phyloP scores from a whole-genome alignment of 2,888 invertebrate genomes.

The Mythimna loreyi region DNA sequence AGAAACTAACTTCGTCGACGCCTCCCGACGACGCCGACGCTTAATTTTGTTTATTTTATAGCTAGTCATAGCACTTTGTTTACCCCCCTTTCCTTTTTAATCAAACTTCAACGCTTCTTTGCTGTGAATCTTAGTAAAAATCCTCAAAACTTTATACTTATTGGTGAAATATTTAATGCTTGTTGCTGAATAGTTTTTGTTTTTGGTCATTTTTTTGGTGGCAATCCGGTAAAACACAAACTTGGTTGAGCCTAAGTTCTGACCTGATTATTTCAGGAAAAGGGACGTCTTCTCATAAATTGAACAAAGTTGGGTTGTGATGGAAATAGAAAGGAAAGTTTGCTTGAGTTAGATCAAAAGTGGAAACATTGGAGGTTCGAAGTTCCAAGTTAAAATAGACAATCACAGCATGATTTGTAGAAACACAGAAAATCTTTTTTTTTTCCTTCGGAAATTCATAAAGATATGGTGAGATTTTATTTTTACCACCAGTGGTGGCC shows the following conservation, averaged over 20 bases:
- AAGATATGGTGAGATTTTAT: too few species aligned
- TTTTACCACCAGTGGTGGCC: too few species aligned
- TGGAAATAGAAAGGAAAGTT: background rate
- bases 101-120: constrained; percentile 34
- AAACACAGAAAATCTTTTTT: too few species aligned
- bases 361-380: background rate
- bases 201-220: background rate
- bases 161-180: constrained; percentile 44
- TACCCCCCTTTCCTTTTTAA: constrained; percentile 53
- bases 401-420: too few species aligned
- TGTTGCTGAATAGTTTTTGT: constrained; percentile 31
- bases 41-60: constrained; percentile 69
- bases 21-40: background rate
- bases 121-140: constrained; percentile 42
- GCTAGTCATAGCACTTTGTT: constrained; percentile 63
- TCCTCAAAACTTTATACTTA: constrained; percentile 26
- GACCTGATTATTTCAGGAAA: background rate
- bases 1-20: constrained; percentile 3
- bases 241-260: background rate
- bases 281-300: background rate
- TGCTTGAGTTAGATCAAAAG: background rate
- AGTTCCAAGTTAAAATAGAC: too few species aligned
- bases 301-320: background rate
- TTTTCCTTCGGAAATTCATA: too few species aligned
- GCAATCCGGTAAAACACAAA: background rate